These are phyloP conservation scores for mouse (Mus musculus) DNA, from an alignment of 2,113 vertebrate genomes.

Conservation along the genomic window DNA sequence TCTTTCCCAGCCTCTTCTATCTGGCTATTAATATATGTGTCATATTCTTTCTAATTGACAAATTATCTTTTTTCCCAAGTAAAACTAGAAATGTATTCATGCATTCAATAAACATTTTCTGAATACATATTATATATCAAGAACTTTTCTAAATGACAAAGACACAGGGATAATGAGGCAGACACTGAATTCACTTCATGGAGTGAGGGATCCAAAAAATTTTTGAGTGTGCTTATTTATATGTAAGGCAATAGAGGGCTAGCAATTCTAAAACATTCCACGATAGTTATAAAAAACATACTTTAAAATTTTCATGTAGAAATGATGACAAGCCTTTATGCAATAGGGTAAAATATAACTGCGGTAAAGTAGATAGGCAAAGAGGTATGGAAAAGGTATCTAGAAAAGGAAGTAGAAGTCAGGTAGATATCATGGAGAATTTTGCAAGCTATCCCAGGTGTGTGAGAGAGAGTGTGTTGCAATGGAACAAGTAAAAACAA, in stretches of 20 bases:
- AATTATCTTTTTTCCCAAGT: background rate
- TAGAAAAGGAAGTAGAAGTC: background rate
- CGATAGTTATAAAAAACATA: background rate
- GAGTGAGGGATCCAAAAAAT: background rate
- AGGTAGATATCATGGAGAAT: too few relatives aligned
- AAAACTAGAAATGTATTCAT: background rate
- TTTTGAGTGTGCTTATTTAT: background rate
- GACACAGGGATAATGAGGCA: background rate
- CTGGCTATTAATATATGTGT: background rate
- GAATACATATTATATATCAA: background rate
- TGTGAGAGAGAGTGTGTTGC: background rate
- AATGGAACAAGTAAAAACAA: background rate
- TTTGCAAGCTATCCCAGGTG: background rate
- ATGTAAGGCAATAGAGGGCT: background rate
- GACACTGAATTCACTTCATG: background rate
- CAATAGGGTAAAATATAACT: background rate
- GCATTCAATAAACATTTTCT: constrained; percentile 13
- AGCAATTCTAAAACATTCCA: background rate
- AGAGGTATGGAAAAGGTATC: background rate
- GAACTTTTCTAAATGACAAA: background rate
- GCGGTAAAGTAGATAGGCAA: background rate
- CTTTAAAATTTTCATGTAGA: background rate
- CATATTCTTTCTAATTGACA: constrained; percentile 11
- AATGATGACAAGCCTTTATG: background rate
- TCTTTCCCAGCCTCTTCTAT: background rate